phyloP scores from a whole-genome alignment of 2,888 invertebrate species.

The Thalpophila matura region DNA sequence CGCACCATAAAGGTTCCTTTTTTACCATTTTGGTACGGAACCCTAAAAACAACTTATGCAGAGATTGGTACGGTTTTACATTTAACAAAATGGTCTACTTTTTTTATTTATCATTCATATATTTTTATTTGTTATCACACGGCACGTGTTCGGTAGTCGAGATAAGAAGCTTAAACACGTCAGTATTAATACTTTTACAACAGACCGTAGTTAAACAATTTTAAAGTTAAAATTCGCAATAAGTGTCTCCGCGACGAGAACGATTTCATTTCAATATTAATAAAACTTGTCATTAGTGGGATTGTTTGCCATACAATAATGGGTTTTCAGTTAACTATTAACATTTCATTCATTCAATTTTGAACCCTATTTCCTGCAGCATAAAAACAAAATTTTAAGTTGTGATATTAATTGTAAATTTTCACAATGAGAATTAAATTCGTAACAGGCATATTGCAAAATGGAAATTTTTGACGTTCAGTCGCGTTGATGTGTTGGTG shows the following conservation, averaged over 20 bases:
- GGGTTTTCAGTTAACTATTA: slow-evolving; percentile 74
- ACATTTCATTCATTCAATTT: slow-evolving; percentile 32
- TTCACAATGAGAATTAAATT: slow-evolving; percentile 71
- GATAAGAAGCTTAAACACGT: not conserved
- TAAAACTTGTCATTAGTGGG: slow-evolving; percentile 77
- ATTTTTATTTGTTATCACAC: too few relatives aligned
- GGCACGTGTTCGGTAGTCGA: not conserved
- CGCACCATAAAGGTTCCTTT: too few relatives aligned
- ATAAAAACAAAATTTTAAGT: slow-evolving; percentile 49
- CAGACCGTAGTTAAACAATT: slow-evolving; percentile 14
- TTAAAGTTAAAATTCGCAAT: slow-evolving; percentile 46
- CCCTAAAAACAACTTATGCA: too few relatives aligned
- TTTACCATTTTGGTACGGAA: too few relatives aligned
- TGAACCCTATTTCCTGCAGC: slow-evolving; percentile 35
- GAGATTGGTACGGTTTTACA: too few relatives aligned
- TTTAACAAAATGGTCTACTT: too few relatives aligned
- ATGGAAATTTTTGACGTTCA: slow-evolving; percentile 68
- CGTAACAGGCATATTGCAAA: slow-evolving; percentile 59
- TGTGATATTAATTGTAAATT: slow-evolving; percentile 53
- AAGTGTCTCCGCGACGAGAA: slow-evolving; percentile 60
- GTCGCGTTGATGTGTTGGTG: slow-evolving; percentile 46
- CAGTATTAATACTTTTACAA: slow-evolving; percentile 1
- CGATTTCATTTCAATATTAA: slow-evolving; percentile 77
- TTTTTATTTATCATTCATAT: too few relatives aligned
- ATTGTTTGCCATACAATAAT: slow-evolving; percentile 79